A percentile compares a stretch with the other conserved stretches of the same genome.
Conservation (phyloP, 53 echinoderm and acorn worm species). For the Antedon mediterranea region DNA sequence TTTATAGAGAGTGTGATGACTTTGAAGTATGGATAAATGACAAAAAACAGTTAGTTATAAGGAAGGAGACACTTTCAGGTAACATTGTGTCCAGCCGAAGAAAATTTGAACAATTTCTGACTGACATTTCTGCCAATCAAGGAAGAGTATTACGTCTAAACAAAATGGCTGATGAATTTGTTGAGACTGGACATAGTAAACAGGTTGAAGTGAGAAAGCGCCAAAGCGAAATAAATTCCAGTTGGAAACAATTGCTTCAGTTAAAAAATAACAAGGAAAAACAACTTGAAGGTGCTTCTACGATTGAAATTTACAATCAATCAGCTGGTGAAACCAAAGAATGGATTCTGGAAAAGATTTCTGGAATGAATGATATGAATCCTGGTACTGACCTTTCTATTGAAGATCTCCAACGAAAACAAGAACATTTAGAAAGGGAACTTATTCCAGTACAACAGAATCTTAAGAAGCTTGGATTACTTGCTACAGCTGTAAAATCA, state of each 20-base stretch:
- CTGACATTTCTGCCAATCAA: conserved; percentile 76
- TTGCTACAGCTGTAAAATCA: conserved; percentile 78
- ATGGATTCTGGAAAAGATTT: conserved; percentile 86
- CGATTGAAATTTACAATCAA: conserved; percentile 96
- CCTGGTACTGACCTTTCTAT: conserved; percentile 48
- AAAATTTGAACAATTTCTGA: conserved; percentile 87
- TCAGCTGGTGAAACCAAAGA: conserved; percentile 94
- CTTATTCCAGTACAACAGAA: conserved; percentile 73
- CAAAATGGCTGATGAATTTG: conserved; percentile 92
- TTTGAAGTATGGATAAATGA: conserved; percentile 87
- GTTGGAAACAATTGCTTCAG: conserved; percentile 55
- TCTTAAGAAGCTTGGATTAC: conserved; percentile 65
- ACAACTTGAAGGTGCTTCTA: conserved; percentile 86
- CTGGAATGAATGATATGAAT: conserved; percentile 48
- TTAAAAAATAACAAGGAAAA: conserved; percentile 87
- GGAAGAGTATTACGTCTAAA: conserved; percentile 74
- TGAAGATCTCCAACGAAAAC: conserved; percentile 64
- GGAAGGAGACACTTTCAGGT: conserved; percentile 74
- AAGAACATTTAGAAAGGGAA: conserved; percentile 74
- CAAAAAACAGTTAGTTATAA: conserved; percentile 70
- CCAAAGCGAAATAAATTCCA: conserved; percentile 66
- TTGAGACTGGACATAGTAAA: conserved; percentile 91
- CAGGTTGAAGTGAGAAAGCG: conserved; percentile 57
- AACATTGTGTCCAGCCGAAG: conserved; percentile 51
- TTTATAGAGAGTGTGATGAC: conserved; percentile 94